Conservation (phyloP, 2,797 vertebrate genomes). For the Chanos chanos region DNA sequence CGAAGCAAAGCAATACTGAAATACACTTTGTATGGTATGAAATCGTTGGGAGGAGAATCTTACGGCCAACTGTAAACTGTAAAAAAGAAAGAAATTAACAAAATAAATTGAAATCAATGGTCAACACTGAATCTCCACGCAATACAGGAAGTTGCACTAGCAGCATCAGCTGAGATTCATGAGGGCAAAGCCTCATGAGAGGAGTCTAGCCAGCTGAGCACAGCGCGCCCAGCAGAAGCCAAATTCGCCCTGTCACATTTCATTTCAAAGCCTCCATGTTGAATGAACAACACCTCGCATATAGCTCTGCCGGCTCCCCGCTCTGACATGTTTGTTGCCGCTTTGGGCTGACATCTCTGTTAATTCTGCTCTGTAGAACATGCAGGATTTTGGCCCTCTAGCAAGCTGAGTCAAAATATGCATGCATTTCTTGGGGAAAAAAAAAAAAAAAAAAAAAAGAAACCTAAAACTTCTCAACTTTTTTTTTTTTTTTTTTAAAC, state of each 20-base stretch:
- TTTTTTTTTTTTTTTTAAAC: not conserved
- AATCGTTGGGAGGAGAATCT: not conserved
- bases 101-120: not conserved
- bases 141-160: slow-evolving; percentile 15
- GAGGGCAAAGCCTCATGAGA: slow-evolving; percentile 21
- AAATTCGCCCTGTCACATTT: slow-evolving; percentile 74
- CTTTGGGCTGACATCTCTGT: slow-evolving; percentile 60
- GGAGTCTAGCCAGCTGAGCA: slow-evolving; percentile 34
- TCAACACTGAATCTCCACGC: slow-evolving; percentile 6
- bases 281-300: slow-evolving; percentile 68
- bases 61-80: not conserved
- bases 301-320: slow-evolving; percentile 55
- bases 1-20: too few relatives aligned
- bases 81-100: slow-evolving; percentile 6
- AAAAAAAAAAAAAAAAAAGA: not conserved
- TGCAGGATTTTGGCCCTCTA: slow-evolving; percentile 52
- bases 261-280: slow-evolving; percentile 66
- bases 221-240: slow-evolving; percentile 56
- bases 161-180: slow-evolving; percentile 20
- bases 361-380: slow-evolving; percentile 73
- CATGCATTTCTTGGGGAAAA: not conserved
- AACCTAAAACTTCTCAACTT: not conserved
- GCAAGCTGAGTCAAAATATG: slow-evolving; percentile 20
- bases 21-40: not conserved
- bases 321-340: slow-evolving; percentile 64